Conservation (phyloP, 2,888 invertebrate species). For the Epinotia nisella region DNA sequence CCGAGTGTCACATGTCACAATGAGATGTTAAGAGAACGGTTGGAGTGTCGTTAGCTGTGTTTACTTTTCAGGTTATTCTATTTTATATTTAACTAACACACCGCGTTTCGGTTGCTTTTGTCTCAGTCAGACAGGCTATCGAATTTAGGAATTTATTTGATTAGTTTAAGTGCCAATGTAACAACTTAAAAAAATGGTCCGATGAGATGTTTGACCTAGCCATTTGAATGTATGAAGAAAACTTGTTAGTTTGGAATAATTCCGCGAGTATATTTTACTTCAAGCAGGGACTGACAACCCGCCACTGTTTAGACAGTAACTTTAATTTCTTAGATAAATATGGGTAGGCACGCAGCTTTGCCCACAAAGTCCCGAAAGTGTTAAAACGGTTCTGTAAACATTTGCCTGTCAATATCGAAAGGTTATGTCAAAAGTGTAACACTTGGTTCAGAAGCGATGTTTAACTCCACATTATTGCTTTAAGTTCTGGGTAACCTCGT, state of each 20-base stretch:
- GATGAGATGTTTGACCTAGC: too few relatives aligned
- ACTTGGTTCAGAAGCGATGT: conserved; percentile 45
- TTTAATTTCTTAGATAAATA: conserved; percentile 42
- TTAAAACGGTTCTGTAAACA: conserved; percentile 52
- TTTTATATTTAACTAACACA: conserved; percentile 2
- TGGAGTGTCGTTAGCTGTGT: conserved; percentile 46
- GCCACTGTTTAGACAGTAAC: conserved; percentile 28
- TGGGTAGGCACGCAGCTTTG: conserved; percentile 36
- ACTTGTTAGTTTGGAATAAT: not conserved
- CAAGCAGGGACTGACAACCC: conserved; percentile 16
- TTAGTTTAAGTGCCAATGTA: too few relatives aligned
- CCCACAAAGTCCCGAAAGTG: conserved; percentile 46
- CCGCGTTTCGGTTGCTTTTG: not conserved
- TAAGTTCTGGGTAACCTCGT: conserved; percentile 21
- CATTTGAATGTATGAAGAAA: not conserved
- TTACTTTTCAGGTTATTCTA: conserved; percentile 16
- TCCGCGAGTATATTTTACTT: not conserved
- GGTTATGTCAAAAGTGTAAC: conserved; percentile 62
- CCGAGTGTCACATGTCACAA: conserved; percentile 53
- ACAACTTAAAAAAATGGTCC: too few relatives aligned
- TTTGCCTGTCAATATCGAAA: conserved; percentile 60
- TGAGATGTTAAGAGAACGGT: conserved; percentile 53
- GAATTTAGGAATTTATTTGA: too few relatives aligned
- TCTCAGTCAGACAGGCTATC: not conserved
- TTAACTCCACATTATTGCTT: conserved; percentile 15